A percentile compares a stretch with the other conserved stretches of the same genome.
Conservation (phyloP, 2,888 invertebrate genomes). For the Choristoneura rosaceana region DNA sequence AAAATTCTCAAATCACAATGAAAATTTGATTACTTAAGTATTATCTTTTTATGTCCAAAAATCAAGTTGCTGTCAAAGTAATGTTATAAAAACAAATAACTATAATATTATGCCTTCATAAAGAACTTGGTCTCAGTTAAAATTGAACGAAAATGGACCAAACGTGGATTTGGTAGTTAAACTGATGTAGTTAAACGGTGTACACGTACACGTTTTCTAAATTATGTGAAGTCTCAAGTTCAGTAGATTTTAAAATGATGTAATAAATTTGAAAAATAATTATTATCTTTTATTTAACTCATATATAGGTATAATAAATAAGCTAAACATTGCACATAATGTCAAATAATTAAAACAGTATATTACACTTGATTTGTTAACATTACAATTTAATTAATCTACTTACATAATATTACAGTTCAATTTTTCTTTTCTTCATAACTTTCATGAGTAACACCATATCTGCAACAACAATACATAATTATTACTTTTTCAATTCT, state of each 20-base stretch:
- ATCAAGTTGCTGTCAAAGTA: too few species aligned
- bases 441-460: slow-evolving; percentile 98
- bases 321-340: slow-evolving; percentile 2
- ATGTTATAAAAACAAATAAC: too few species aligned
- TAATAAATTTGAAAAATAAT: slow-evolving; percentile 8
- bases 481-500: background rate
- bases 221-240: slow-evolving; percentile 26
- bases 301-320: background rate
- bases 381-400: slow-evolving; percentile 28
- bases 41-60: too few species aligned
- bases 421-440: slow-evolving; percentile 89
- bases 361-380: background rate
- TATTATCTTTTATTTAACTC: background rate
- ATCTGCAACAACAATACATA: slow-evolving; percentile 83
- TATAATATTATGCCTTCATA: too few species aligned
- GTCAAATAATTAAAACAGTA: background rate
- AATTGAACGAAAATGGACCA: slow-evolving; percentile 43
- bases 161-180: slow-evolving; percentile 40
- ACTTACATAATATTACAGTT: slow-evolving; percentile 51
- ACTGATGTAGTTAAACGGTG: slow-evolving; percentile 35
- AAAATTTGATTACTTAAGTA: too few species aligned
- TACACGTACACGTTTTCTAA: slow-evolving; percentile 32
- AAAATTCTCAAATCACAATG: too few species aligned
- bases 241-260: slow-evolving; percentile 28
- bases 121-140: slow-evolving; percentile 19